These are phyloP conservation scores for Oncorhynchus tshawytscha DNA, from an alignment of 2,113 vertebrate genomes.

Conservation along the genomic window DNA sequence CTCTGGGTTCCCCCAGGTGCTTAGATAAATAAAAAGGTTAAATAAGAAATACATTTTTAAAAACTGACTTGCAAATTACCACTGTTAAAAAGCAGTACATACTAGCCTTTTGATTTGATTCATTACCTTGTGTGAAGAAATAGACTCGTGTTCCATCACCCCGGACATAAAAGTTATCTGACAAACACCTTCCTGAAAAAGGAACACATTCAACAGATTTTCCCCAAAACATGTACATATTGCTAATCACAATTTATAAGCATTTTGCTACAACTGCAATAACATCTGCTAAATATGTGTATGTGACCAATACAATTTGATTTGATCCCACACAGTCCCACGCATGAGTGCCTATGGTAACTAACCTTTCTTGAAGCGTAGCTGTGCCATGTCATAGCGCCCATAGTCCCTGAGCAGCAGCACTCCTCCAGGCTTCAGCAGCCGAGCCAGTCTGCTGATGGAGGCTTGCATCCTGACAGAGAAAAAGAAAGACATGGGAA, in stretches of 20 bases:
- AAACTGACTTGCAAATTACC: no score
- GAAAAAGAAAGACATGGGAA: not conserved
- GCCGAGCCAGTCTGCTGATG: conserved; percentile 76
- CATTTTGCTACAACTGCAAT: no score
- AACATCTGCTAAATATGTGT: no score
- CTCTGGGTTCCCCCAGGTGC: no score
- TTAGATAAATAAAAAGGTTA: no score
- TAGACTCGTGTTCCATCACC: conserved; percentile 97
- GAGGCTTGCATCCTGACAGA: conserved; percentile 81
- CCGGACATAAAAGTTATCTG: conserved; percentile 95
- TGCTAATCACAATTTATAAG: no score
- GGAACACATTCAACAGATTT: not conserved
- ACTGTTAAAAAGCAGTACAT: conserved; percentile 22
- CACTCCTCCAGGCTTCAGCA: conserved; percentile 89
- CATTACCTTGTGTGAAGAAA: conserved; percentile 96
- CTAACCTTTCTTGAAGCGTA: conserved; percentile 95
- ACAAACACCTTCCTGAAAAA: conserved; percentile 86
- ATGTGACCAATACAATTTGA: no score
- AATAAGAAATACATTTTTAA: no score
- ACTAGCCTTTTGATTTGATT: not conserved
- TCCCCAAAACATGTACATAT: not conserved
- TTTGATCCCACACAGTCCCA: no score
- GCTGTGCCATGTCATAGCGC: conserved; percentile 94
- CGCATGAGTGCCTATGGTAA: no score
- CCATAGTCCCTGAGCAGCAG: conserved; percentile 94